Base-by-base conservation (phyloP, 2,113 vertebrate genomes). In the Hyperoodon ampullatus region DNA sequence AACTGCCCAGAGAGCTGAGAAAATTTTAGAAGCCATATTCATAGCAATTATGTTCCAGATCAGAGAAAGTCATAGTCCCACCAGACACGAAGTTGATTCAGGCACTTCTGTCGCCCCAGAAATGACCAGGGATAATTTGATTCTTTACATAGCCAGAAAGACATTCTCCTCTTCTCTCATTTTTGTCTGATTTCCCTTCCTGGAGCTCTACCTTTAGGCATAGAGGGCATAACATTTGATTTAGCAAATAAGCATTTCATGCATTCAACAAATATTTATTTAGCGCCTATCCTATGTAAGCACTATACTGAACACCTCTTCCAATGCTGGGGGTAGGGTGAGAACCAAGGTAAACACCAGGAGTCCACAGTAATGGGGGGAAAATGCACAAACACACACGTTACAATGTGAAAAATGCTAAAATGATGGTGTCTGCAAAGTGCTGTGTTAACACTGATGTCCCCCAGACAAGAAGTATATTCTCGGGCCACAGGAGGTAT, bases 121-220 rank as follows among this genome's bases (percentile, higher is more conserved):
- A 77, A 66, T 74, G 71, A 75, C 75, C 14, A 81, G 13, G 6
- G 44, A 50, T 23, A 42, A 55, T 93, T 39, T 85, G 12, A 24
- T 60, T 83, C 96, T 97, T 89, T 71, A 16, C 23, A 28, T 42
- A 58, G 6, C 35, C 75, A 66, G 16, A 71, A 93, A 93, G 23
- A 9, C 26, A 75, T 15, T 33, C 11, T 87, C 28, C 2, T 84
- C 9, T 78, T 70, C 71, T 80, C 35, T 91, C 19, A 6, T 82
- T 78, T 95, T 66, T 26, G 12, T 63, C 74, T 60, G 21, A 72
- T 84, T 94, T 96, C 90, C 81, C 78, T 91, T 88, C 30, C 53
- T 63, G 24, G 85, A 94, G 18, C 13, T 84, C 80, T 58, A 35
- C 35, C 28, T 74, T 66, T 65, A 90, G 33, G 42, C 33, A 44